Percentiles rank a stretch among this genome's conserved stretches.
Conservation (phyloP, 1,140 invertebrate genomes). For the Lordiphosa mommai region DNA sequence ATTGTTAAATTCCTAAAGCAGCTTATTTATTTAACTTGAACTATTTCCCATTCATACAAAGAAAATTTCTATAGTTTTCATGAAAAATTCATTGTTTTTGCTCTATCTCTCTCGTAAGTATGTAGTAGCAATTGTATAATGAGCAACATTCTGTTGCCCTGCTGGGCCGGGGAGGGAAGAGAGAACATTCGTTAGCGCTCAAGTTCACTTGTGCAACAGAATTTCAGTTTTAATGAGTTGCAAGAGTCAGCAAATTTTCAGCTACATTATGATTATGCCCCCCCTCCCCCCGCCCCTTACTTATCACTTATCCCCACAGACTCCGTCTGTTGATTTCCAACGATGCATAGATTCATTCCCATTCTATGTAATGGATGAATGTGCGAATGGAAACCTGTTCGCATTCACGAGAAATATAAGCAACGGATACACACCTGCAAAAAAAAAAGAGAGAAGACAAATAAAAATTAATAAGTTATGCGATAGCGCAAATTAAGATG, state of each 20-base stretch:
- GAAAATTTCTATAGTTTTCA: too few species aligned
- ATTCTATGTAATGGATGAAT: constrained; percentile 5
- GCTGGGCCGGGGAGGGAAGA: neutral
- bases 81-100: too few species aligned
- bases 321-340: constrained; percentile 17
- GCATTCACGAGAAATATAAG: neutral
- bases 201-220: constrained; percentile 44
- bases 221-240: constrained; percentile 53
- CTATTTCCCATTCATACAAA: too few species aligned
- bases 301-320: too few species aligned
- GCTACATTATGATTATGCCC: neutral
- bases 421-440: constrained; percentile 57
- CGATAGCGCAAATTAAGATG: constrained; percentile 71
- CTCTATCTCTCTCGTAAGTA: too few species aligned
- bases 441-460: constrained; percentile 12
- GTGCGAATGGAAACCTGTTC: constrained; percentile 41
- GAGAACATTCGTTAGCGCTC: constrained; percentile 35
- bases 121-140: too few species aligned
- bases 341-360: constrained; percentile 28
- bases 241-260: constrained; percentile 43
- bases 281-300: neutral
- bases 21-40: too few species aligned
- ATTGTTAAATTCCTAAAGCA: too few species aligned
- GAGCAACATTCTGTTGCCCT: too few species aligned
- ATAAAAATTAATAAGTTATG: constrained; percentile 69